A percentile compares a stretch with the other conserved stretches of the same genome.
Conservation (phyloP, 1,140 invertebrate genomes). For the Aphidius gifuensis region DNA sequence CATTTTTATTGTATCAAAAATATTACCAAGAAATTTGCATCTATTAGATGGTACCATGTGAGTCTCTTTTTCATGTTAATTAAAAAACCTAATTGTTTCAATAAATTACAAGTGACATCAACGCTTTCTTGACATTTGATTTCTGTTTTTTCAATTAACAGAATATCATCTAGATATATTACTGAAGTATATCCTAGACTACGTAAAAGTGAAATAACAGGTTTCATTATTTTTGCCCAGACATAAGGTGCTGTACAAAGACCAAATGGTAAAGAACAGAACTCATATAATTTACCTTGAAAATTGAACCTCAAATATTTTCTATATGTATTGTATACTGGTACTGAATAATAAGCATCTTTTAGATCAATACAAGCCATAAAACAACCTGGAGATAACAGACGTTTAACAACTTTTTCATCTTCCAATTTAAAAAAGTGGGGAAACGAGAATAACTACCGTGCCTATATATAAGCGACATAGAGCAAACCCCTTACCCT, state of each 20-base stretch:
- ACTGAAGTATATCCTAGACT: slow-evolving; percentile 6
- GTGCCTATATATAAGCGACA: too few species aligned
- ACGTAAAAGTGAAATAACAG: slow-evolving; percentile 20
- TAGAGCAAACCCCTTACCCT: too few species aligned
- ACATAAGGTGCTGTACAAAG: slow-evolving; percentile 23
- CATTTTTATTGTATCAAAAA: slow-evolving; percentile 17
- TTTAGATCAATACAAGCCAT: slow-evolving; percentile 17
- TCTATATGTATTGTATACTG: slow-evolving; percentile 2
- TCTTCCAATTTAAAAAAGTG: slow-evolving; percentile 27
- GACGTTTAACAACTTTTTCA: background rate
- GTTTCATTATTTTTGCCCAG: slow-evolving; percentile 35
- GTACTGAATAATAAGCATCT: slow-evolving; percentile 21
- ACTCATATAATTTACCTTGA: slow-evolving; percentile 11
- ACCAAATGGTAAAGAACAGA: slow-evolving; percentile 21
- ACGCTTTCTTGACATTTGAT: slow-evolving; percentile 8
- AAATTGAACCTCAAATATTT: slow-evolving; percentile 21
- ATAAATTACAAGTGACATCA: background rate
- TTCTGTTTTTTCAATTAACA: slow-evolving; percentile 7
- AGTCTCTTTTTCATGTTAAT: slow-evolving; percentile 19
- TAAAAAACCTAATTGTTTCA: slow-evolving; percentile 15
- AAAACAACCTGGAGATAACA: slow-evolving; percentile 7
- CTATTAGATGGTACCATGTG: slow-evolving; percentile 7
- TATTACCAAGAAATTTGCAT: slow-evolving; percentile 18
- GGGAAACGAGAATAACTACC: too few species aligned
- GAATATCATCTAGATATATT: slow-evolving; percentile 20